Evolutionary conservation across 2,113 vertebrate genomes (phyloP).

Genomic region (Heliornis fulica): DNA sequence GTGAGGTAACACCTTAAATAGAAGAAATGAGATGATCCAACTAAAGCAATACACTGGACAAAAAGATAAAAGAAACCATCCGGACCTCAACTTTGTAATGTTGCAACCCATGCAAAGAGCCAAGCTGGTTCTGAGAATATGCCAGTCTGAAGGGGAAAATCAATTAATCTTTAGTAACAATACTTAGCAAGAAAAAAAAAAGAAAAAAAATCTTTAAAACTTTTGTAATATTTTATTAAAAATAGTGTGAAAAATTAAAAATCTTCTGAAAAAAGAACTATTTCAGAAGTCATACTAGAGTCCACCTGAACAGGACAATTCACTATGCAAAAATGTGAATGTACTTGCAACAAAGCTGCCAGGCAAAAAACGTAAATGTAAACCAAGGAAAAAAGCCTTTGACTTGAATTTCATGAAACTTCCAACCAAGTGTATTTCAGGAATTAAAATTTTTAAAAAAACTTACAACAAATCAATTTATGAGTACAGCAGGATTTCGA

Average conservation of each 20-base stretch:
- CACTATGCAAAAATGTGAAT: neutral
- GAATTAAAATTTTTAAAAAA: neutral
- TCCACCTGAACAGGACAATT: neutral
- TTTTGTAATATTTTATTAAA: too few relatives aligned
- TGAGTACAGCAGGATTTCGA: neutral
- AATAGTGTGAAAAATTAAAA: neutral
- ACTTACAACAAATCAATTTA: neutral
- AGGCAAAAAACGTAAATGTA: neutral
- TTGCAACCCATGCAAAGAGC: neutral
- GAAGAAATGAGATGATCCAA: neutral
- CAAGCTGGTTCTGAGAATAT: neutral
- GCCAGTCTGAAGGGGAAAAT: neutral
- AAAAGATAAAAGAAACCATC: neutral
- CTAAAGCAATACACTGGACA: neutral
- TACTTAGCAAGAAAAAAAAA: too few relatives aligned
- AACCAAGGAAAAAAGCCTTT: neutral
- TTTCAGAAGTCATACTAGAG: neutral
- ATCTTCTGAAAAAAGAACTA: neutral
- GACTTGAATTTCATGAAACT: neutral
- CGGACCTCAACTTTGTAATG: accelerated
- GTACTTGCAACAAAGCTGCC: neutral
- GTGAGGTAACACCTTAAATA: neutral
- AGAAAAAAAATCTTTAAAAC: too few relatives aligned
- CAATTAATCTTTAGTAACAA: neutral
- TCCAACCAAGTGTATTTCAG: neutral